phyloP scores from a whole-genome alignment of 2,888 invertebrate species.

The Ophion costatus region DNA sequence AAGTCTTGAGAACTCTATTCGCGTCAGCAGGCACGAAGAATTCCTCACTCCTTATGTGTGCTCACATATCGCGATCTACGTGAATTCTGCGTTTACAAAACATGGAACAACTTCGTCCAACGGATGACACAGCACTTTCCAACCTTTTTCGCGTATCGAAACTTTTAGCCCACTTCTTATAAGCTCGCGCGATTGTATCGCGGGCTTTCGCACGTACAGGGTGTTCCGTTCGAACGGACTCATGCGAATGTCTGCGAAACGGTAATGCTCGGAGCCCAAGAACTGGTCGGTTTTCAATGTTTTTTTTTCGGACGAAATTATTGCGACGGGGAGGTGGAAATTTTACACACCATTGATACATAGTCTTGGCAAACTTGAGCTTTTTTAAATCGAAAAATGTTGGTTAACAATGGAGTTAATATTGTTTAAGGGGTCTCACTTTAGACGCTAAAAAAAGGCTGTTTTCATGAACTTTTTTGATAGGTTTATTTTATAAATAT shows the following conservation, averaged over 20 bases:
- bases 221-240: background rate
- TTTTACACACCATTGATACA: too few relatives aligned
- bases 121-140: slow-evolving; percentile 22
- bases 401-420: too few relatives aligned
- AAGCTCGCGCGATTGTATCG: slow-evolving; percentile 7
- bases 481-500: too few relatives aligned
- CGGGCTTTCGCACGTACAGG: background rate
- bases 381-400: too few relatives aligned
- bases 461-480: too few relatives aligned
- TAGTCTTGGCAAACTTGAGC: too few relatives aligned
- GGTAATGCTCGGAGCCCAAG: too few relatives aligned
- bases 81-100: background rate
- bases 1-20: slow-evolving; percentile 51
- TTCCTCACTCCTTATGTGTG: slow-evolving; percentile 31
- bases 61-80: background rate
- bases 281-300: too few relatives aligned
- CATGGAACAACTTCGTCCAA: background rate
- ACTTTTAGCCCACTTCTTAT: slow-evolving; percentile 60
- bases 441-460: too few relatives aligned
- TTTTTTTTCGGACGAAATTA: too few relatives aligned
- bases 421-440: too few relatives aligned
- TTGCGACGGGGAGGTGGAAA: too few relatives aligned
- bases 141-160: slow-evolving; percentile 47
- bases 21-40: slow-evolving; percentile 48
- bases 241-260: background rate